Evolutionary conservation across 2,888 invertebrate species (phyloP), one percentile per base, ranked within the genome.

Genomic region (Caenorhabditis drosophilae): DNA sequence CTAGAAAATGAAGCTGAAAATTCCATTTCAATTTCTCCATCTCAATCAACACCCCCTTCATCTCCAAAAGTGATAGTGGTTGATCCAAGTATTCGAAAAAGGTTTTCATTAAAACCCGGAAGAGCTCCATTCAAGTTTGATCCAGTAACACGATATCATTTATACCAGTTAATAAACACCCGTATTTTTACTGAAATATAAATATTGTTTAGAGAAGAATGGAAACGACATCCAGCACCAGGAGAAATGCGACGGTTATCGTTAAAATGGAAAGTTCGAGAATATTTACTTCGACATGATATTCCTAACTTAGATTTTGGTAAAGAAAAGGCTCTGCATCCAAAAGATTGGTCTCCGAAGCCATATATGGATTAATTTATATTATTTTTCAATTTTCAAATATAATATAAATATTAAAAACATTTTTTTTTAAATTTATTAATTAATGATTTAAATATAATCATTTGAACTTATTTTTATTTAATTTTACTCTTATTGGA

Each of bases 261-360:
- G 2, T 59, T 81, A 31, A 61, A 81, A 11, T 82, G 82, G 82
- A 74, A 76, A 58, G 75, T 82, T n/a, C 74, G 81, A 1, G 77
- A 78, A 35, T 70, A 61, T 46, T 75, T 80, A 75, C 55, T 76
- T 23, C 59, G 70, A 18, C 63, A 68, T 40, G 76, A 75, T 45
- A 44, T 70, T 12, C 75, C 75, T 18, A 54, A 41, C 47, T 64
- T 31, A 44, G 18, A 2, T 18, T 45, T 56, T 2, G 56, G 58
- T 20, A n/a, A n/a, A n/a, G n/a, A n/a, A n/a, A 36, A 38, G 12
- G 58, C 38, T 2, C 45, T 59, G 20, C 72, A 73, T 26, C 46
- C 41, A 0, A 73, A 73, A 27, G 69, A 67, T 15, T 73, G 72
- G 72, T 70, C 69, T 6, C 72, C 72, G 15, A 16, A 51, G 11